These are phyloP conservation scores for Tretioscincus oriximinensis DNA, from an alignment of 2,113 vertebrate species.

Conservation along the genomic window DNA sequence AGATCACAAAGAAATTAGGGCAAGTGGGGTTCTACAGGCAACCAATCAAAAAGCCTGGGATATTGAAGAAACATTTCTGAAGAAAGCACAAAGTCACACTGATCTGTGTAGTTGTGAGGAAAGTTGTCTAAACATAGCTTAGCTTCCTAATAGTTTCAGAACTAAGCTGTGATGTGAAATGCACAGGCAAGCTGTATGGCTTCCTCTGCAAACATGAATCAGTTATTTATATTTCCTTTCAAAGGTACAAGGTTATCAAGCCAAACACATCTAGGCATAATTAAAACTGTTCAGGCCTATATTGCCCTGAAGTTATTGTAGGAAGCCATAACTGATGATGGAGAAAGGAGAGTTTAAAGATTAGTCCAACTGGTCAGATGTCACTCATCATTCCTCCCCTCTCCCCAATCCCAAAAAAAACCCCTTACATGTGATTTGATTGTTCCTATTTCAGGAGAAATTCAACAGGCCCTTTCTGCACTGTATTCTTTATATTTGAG, in stretches of 20 bases:
- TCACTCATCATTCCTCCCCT: not conserved
- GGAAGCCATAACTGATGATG: not conserved
- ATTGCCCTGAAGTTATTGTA: not conserved
- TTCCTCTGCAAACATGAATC: not conserved
- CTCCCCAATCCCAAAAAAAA: rapidly evolving
- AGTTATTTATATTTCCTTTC: not conserved
- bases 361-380: not conserved
- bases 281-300: not conserved
- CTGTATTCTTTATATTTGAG: too few relatives aligned
- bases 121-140: too few relatives aligned
- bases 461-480: too few relatives aligned
- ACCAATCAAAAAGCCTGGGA: too few relatives aligned
- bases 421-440: not conserved
- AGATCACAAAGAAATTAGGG: too few relatives aligned
- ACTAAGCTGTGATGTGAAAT: not conserved
- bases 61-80: too few relatives aligned
- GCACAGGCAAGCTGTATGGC: not conserved
- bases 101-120: too few relatives aligned
- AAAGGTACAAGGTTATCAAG: not conserved
- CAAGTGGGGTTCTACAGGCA: too few relatives aligned
- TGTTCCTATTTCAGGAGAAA: not conserved
- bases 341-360: not conserved
- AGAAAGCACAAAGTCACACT: too few relatives aligned
- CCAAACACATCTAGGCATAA: not conserved
- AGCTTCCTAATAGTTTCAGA: not conserved